Percentiles rank a stretch among this genome's conserved stretches.
Conservation (phyloP, 2,797 vertebrate species). For the Vespertilio murinus region DNA sequence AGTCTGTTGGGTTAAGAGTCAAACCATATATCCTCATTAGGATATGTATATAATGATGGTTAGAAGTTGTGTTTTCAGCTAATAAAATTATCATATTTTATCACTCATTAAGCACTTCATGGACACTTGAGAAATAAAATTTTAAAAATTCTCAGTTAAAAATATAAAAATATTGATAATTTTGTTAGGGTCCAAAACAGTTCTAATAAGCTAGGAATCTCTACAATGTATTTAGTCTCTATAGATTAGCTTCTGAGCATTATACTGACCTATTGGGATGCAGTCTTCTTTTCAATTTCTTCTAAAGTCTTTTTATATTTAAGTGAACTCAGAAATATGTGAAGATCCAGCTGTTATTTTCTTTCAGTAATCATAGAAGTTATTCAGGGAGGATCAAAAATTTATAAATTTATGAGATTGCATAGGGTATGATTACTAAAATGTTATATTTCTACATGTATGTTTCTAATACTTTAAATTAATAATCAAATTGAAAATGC, state of each 20-base stretch:
- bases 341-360: conserved; percentile 23
- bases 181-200: neutral
- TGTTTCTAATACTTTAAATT: conserved; percentile 25
- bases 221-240: neutral
- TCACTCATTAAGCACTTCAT: neutral
- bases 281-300: conserved; percentile 9
- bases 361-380: neutral
- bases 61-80: neutral
- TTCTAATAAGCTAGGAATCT: neutral
- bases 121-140: neutral
- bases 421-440: neutral
- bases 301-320: conserved; percentile 33
- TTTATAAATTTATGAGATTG: conserved; percentile 16
- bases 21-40: neutral
- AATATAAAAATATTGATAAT: neutral
- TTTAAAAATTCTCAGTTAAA: conserved; percentile 12
- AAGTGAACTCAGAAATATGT: conserved; percentile 9
- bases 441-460: neutral
- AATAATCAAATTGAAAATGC: conserved; percentile 24
- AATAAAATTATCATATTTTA: neutral
- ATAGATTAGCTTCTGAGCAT: neutral
- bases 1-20: neutral
- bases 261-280: neutral
- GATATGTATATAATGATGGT: neutral
- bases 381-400: neutral